These are phyloP conservation scores for Lithophane ornitopus DNA, from an alignment of 2,888 invertebrate species.

Conservation along the genomic window DNA sequence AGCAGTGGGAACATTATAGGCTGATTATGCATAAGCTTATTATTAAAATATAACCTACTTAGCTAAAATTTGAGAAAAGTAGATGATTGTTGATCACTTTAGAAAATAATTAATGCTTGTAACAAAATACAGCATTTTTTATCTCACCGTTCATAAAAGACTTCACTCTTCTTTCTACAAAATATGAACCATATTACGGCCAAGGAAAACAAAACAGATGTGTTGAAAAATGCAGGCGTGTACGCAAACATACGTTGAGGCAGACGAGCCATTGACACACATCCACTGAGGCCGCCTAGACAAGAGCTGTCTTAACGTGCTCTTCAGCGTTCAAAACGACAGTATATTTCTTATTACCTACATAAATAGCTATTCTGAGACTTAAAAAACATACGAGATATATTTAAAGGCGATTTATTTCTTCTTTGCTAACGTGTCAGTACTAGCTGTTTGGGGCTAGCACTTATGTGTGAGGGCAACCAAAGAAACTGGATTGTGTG, in stretches of 20 bases:
- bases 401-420: not conserved
- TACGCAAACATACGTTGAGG: constrained; percentile 32
- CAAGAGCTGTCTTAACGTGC: constrained; percentile 32
- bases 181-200: constrained; percentile 7
- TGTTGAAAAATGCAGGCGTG: constrained; percentile 33
- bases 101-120: not conserved
- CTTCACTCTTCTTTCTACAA: not conserved
- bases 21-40: no score
- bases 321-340: constrained; percentile 40
- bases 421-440: not conserved
- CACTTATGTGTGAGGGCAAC: no score
- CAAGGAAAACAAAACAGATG: constrained; percentile 35
- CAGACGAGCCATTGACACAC: constrained; percentile 44
- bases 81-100: no score
- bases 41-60: no score
- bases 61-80: not conserved
- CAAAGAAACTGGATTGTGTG: not conserved
- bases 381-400: not conserved
- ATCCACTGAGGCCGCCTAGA: constrained; percentile 21
- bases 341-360: constrained; percentile 27
- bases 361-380: not conserved
- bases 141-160: not conserved
- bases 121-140: no score
- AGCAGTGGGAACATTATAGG: no score
- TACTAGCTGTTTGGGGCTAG: not conserved